A percentile compares a stretch with the other conserved stretches of the same genome.
Evolutionary conservation across 2,797 vertebrate genomes (phyloP).

Genomic region (Botia almorhae): DNA sequence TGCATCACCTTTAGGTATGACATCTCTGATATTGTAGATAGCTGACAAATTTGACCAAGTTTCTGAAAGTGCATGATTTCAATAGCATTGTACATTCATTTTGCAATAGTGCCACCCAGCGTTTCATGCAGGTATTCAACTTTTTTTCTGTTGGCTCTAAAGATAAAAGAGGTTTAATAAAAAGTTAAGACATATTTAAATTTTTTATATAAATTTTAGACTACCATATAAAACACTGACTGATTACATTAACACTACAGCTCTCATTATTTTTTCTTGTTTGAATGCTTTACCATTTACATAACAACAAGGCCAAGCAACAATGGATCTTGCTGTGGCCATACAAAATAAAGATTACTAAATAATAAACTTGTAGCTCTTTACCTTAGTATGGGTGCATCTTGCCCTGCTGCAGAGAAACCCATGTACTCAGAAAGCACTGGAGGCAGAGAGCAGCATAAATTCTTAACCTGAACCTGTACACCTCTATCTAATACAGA

Average conservation of each 20-base stretch:
- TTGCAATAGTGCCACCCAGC: conserved; percentile 55
- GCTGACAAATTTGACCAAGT: too few species aligned
- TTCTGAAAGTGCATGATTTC: too few species aligned
- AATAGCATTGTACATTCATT: conserved; percentile 1
- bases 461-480: conserved; percentile 43
- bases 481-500: conserved; percentile 35
- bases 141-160: background rate
- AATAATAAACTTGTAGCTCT: conserved; percentile 10
- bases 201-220: too few species aligned
- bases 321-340: background rate
- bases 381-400: conserved; percentile 39
- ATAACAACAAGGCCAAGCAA: background rate
- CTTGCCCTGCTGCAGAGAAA: conserved; percentile 36
- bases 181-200: too few species aligned
- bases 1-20: too few species aligned
- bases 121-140: background rate
- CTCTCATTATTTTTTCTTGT: background rate
- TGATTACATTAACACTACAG: background rate
- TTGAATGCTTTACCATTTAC: conserved; percentile 6
- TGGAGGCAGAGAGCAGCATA: conserved; percentile 19
- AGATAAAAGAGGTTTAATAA: too few species aligned
- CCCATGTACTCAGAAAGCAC: conserved; percentile 28
- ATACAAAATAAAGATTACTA: conserved; percentile 7
- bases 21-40: too few species aligned
- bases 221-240: too few species aligned